Evolutionary conservation across 2,113 vertebrate genomes (phyloP).

Genomic region (Calidris pugnax): DNA sequence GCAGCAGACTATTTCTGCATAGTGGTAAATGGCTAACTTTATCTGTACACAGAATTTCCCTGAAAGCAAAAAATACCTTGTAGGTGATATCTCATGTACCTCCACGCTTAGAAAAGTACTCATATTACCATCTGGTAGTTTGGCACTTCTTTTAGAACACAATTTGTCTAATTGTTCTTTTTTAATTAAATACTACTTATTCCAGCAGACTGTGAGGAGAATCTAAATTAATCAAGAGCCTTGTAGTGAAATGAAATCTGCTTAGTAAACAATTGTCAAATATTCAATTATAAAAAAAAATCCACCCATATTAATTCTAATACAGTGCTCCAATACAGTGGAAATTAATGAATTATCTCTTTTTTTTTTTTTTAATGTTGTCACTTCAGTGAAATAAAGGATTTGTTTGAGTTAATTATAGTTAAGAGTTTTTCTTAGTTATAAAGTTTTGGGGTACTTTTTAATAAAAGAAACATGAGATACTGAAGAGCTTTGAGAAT

Average conservation of each 20-base stretch:
- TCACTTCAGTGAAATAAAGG: background rate
- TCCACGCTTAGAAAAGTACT: background rate
- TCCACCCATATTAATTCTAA: background rate
- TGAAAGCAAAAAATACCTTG: background rate
- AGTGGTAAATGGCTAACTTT: background rate
- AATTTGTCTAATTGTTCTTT: background rate
- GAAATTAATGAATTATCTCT: background rate
- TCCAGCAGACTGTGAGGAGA: background rate
- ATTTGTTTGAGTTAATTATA: background rate
- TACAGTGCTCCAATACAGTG: background rate
- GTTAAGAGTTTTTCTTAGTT: background rate
- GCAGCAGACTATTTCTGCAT: background rate
- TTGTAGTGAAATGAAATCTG: slow-evolving; percentile 19
- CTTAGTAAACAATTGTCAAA: background rate
- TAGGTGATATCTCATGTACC: background rate
- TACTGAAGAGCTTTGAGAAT: background rate
- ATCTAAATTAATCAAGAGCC: slow-evolving; percentile 1
- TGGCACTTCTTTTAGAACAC: background rate
- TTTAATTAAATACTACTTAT: slow-evolving; percentile 24
- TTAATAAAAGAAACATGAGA: background rate
- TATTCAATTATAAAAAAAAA: background rate
- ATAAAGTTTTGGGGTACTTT: background rate
- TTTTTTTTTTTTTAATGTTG: background rate
- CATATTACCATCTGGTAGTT: background rate
- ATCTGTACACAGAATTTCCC: background rate